phyloP scores from a whole-genome alignment of 2,888 invertebrate species.

The Lithophane ornitopus region DNA sequence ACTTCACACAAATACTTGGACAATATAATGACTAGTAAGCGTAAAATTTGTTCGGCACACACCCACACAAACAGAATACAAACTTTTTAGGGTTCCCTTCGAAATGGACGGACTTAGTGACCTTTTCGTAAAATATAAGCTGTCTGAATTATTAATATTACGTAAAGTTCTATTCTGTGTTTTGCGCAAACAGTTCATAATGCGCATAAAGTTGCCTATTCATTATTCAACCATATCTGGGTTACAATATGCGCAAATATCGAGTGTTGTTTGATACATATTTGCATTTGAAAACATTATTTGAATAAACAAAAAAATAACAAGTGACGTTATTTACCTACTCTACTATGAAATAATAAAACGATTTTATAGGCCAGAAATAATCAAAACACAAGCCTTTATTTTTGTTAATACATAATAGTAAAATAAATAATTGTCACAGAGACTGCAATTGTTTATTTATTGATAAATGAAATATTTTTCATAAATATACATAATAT shows the following conservation, averaged over 20 bases:
- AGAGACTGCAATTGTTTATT: too few relatives aligned
- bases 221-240: constrained; percentile 18
- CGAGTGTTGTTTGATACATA: constrained; percentile 3
- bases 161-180: constrained; percentile 23
- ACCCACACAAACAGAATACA: constrained; percentile 66
- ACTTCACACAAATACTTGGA: constrained; percentile 78
- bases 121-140: constrained; percentile 50
- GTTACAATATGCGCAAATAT: constrained; percentile 26
- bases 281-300: constrained; percentile 18
- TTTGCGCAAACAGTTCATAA: constrained; percentile 6
- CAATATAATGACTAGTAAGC: constrained; percentile 78
- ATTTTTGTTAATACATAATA: background rate
- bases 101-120: constrained; percentile 43
- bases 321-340: constrained; percentile 6
- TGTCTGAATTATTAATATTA: constrained; percentile 31
- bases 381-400: background rate
- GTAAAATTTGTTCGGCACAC: constrained; percentile 78
- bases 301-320: background rate
- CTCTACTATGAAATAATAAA: constrained; percentile 22
- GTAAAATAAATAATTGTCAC: background rate
- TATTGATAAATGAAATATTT: background rate
- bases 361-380: background rate
- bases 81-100: constrained; percentile 69
- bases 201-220: background rate
- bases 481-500: too few relatives aligned